These are phyloP conservation scores for Antedon mediterranea DNA, from an alignment of 53 echinoderm and acorn worm species.

Conservation along the genomic window DNA sequence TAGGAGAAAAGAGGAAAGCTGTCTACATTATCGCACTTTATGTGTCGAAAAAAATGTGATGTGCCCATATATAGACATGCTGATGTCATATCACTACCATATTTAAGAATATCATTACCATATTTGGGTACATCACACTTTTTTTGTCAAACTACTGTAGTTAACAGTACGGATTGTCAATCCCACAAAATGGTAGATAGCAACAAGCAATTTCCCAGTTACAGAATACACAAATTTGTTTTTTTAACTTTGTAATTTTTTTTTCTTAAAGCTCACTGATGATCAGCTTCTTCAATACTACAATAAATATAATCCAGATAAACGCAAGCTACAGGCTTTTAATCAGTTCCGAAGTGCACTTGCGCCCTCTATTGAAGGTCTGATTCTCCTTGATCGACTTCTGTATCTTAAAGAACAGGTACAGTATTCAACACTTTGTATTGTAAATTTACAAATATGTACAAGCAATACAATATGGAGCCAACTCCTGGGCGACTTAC, in stretches of 20 bases:
- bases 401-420: conserved; percentile 80
- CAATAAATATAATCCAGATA: conserved; percentile 20
- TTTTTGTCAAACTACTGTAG: no score
- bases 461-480: neutral
- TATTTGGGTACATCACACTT: no score
- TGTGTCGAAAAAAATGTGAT: no score
- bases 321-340: conserved; percentile 39
- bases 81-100: no score
- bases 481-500: no score
- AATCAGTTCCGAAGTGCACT: conserved; percentile 49
- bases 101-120: no score
- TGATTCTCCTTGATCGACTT: conserved; percentile 69
- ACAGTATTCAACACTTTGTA: neutral
- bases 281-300: conserved; percentile 53
- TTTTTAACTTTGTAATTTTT: neutral
- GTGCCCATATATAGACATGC: no score
- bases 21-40: no score
- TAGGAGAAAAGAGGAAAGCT: no score
- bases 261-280: conserved; percentile 54
- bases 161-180: no score
- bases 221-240: neutral
- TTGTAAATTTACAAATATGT: neutral
- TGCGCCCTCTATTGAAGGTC: conserved; percentile 62
- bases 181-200: no score
- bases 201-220: neutral